These are phyloP conservation scores for Magallana angulata DNA, from an alignment of 1,140 invertebrate species.

Conservation along the genomic window DNA sequence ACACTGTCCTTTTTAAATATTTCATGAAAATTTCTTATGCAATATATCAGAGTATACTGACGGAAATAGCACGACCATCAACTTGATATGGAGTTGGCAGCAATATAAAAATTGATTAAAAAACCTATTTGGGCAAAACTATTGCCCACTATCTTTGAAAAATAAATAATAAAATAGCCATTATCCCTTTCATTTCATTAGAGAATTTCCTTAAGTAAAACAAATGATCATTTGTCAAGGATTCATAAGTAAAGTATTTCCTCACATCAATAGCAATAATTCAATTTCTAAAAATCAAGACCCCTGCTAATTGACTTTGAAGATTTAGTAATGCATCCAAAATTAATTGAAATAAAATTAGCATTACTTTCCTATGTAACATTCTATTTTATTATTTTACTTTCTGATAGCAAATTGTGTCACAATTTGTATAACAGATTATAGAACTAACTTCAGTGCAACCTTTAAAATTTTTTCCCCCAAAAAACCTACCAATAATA, in stretches of 20 bases:
- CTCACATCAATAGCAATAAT: background rate
- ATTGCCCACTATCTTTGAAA: background rate
- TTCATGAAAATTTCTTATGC: background rate
- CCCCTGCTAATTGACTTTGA: too few species aligned
- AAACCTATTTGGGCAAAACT: background rate
- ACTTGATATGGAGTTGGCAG: background rate
- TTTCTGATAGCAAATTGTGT: too few species aligned
- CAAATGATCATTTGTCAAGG: conserved; percentile 11
- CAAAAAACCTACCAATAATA: too few species aligned
- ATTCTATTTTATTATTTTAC: too few species aligned
- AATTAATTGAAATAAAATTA: too few species aligned
- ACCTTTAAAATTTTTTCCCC: too few species aligned
- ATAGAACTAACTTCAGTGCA: too few species aligned
- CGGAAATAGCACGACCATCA: background rate
- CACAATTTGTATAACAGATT: too few species aligned
- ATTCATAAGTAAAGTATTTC: background rate
- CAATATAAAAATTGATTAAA: background rate
- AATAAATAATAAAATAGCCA: background rate
- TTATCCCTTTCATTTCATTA: background rate
- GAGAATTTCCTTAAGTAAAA: background rate
- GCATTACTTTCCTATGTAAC: too few species aligned
- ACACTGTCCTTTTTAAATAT: background rate
- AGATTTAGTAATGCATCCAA: too few species aligned
- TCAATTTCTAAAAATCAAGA: background rate
- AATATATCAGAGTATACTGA: background rate